Conservation (phyloP, 1,140 invertebrate species). For the Lepidurus packardi region DNA sequence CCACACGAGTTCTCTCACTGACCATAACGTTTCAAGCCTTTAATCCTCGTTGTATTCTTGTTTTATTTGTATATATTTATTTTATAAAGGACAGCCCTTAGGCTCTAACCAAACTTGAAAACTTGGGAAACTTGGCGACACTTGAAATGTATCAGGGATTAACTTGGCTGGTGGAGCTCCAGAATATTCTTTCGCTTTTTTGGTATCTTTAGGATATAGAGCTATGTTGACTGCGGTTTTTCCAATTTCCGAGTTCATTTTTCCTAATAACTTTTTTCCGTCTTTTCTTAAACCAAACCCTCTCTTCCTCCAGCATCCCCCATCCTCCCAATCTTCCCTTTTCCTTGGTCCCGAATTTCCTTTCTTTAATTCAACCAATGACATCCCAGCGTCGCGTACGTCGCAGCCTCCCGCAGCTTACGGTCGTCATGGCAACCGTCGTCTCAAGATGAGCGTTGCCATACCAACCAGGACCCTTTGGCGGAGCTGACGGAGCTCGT, state of each 20-base stretch:
- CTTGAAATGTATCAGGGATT: too few relatives aligned
- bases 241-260: slow-evolving; percentile 22
- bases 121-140: too few relatives aligned
- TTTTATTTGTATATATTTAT: too few relatives aligned
- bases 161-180: too few relatives aligned
- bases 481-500: slow-evolving; percentile 17
- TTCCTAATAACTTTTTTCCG: background rate
- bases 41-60: too few relatives aligned
- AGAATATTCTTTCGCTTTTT: too few relatives aligned
- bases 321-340: background rate
- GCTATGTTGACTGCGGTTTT: background rate
- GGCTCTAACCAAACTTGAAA: too few relatives aligned
- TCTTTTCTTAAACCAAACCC: background rate
- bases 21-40: too few relatives aligned
- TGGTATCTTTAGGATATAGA: background rate
- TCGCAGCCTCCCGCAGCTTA: slow-evolving; percentile 16
- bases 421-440: background rate
- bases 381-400: slow-evolving; percentile 7
- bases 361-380: slow-evolving; percentile 9
- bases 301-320: background rate
- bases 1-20: background rate
- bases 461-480: slow-evolving; percentile 4
- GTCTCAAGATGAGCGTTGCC: slow-evolving; percentile 20
- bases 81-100: too few relatives aligned
- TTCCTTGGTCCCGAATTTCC: background rate